Conservation (phyloP, 1,140 invertebrate genomes). For the Drosophila subpulchrella region DNA sequence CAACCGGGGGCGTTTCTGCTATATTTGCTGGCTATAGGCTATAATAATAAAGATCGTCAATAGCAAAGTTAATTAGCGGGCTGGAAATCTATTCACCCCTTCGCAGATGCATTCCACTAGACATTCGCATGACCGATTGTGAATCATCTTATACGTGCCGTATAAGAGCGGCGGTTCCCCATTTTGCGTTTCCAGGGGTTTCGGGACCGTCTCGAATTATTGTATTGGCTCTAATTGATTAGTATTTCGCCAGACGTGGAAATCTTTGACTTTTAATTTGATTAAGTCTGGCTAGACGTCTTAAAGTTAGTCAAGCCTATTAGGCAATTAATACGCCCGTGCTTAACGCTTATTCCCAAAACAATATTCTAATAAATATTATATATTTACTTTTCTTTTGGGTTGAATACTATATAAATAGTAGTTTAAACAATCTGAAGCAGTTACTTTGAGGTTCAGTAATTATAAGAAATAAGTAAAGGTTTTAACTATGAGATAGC, state of each 20-base stretch:
- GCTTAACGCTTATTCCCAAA: not conserved
- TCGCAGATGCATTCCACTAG: slow-evolving; percentile 6
- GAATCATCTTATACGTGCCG: slow-evolving; percentile 19
- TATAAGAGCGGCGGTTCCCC: slow-evolving; percentile 9
- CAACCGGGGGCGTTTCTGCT: slow-evolving; percentile 30
- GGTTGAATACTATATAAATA: not conserved
- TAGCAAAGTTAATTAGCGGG: slow-evolving; percentile 39
- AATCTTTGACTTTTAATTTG: slow-evolving; percentile 43
- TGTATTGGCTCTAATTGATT: slow-evolving; percentile 44
- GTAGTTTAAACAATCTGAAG: no score
- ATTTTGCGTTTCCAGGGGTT: slow-evolving; percentile 20
- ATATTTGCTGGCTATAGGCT: slow-evolving; percentile 7
- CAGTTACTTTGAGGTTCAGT: no score
- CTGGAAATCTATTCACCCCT: slow-evolving; percentile 11
- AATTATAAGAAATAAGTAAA: no score
- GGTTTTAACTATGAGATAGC: not conserved
- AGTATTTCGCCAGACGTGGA: slow-evolving; percentile 42
- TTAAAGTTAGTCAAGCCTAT: slow-evolving; percentile 8
- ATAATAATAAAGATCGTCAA: slow-evolving; percentile 36
- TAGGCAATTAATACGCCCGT: not conserved
- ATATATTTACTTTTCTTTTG: no score
- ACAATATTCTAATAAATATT: no score
- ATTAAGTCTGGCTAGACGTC: slow-evolving; percentile 38
- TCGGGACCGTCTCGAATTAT: slow-evolving; percentile 38
- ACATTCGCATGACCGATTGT: slow-evolving; percentile 9